A percentile compares a stretch with the other conserved stretches of the same genome.
Evolutionary conservation across 2,888 invertebrate species (phyloP).

Genomic region (Dorcus hopei): DNA sequence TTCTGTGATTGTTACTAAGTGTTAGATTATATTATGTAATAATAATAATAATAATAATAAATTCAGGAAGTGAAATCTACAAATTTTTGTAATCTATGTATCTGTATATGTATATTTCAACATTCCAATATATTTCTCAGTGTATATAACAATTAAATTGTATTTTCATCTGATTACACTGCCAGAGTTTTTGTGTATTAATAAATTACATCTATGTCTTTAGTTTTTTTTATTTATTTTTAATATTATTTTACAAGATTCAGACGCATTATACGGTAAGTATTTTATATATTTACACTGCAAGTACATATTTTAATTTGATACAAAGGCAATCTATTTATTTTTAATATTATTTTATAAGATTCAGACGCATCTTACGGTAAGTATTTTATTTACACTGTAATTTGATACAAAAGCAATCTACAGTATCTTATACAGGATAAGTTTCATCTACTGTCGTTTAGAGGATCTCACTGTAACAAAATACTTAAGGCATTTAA

Average conservation of each 20-base stretch:
- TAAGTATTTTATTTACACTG: no score
- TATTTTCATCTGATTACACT: slow-evolving; percentile 48
- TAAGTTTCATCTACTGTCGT: no score
- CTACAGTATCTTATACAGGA: no score
- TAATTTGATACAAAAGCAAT: no score
- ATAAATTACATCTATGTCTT: slow-evolving; percentile 36
- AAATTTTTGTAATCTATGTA: slow-evolving; percentile 41
- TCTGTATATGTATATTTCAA: slow-evolving; percentile 43
- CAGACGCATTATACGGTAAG: neutral
- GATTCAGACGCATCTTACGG: no score
- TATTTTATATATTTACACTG: neutral
- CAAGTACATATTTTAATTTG: no score
- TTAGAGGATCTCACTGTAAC: no score
- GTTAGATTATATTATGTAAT: slow-evolving; percentile 22
- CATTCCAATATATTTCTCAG: slow-evolving; percentile 48
- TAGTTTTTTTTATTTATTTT: neutral
- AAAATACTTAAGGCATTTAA: no score
- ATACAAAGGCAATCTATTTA: neutral
- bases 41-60: slow-evolving; percentile 6
- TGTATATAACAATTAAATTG: slow-evolving; percentile 43
- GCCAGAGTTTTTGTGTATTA: slow-evolving; percentile 45
- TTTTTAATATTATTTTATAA: neutral
- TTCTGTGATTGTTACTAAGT: slow-evolving; percentile 49
- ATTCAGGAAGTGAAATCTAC: slow-evolving; percentile 20
- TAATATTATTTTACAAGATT: neutral